Evolutionary conservation across 2,888 invertebrate species (phyloP).

Genomic region (Tanaodytes sp.): DNA sequence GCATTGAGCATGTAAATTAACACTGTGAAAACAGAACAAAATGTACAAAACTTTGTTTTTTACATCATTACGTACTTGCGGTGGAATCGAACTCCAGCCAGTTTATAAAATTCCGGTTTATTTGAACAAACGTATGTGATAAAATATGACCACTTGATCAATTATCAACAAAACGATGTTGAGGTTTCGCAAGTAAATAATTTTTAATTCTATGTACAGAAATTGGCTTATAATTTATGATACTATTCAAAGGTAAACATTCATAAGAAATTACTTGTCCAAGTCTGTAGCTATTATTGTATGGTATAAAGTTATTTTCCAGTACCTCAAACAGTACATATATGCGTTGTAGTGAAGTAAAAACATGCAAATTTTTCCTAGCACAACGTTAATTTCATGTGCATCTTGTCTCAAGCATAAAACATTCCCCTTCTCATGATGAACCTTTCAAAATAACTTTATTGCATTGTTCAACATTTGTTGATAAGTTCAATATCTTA

Average conservation of each 20-base stretch:
- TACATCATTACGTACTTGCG: too few relatives aligned
- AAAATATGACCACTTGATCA: too few relatives aligned
- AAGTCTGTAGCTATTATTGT: constrained; percentile 19
- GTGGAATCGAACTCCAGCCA: too few relatives aligned
- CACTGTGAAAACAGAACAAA: too few relatives aligned
- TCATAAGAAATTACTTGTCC: constrained; percentile 24
- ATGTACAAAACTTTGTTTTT: too few relatives aligned
- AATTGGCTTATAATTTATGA: constrained; percentile 41
- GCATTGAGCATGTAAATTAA: too few relatives aligned
- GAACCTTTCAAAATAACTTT: constrained; percentile 34
- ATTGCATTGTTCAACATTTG: too few relatives aligned
- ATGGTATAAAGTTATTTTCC: not conserved
- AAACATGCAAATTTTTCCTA: not conserved
- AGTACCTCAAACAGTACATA: not conserved
- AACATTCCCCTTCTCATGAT: constrained; percentile 24
- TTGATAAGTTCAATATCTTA: too few relatives aligned
- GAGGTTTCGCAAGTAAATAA: not conserved
- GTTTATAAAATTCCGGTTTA: too few relatives aligned
- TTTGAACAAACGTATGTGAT: too few relatives aligned
- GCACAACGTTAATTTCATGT: not conserved
- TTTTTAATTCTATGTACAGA: constrained; percentile 23
- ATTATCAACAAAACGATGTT: too few relatives aligned
- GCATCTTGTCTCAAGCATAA: not conserved
- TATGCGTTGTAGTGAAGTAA: not conserved
- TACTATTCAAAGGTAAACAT: constrained; percentile 24